These are phyloP conservation scores for Axea sp. DNA, from an alignment of 2,888 invertebrate species.

Conservation along the genomic window DNA sequence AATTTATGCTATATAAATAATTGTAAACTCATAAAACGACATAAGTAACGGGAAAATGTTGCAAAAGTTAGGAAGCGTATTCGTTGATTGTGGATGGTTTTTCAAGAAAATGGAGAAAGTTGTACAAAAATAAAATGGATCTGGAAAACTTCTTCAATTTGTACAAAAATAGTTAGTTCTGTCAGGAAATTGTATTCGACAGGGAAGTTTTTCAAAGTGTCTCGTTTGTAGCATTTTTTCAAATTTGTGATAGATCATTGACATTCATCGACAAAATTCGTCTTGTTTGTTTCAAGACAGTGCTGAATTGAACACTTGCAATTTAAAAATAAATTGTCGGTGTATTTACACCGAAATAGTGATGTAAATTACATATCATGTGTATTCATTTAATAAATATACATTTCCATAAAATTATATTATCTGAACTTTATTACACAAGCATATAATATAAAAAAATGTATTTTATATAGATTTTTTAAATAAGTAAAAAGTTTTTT, in stretches of 20 bases:
- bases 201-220: slow-evolving; percentile 42
- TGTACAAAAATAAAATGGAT: slow-evolving; percentile 41
- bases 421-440: too few species aligned
- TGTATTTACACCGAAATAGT: too few species aligned
- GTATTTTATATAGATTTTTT: too few species aligned
- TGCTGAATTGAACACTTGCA: slow-evolving; percentile 1
- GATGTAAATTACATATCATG: too few species aligned
- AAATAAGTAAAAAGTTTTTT: too few species aligned
- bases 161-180: slow-evolving; percentile 46
- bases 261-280: slow-evolving; percentile 27
- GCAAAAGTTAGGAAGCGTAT: slow-evolving; percentile 14
- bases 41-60: background rate
- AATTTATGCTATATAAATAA: slow-evolving; percentile 25
- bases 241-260: slow-evolving; percentile 32
- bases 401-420: too few species aligned
- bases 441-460: too few species aligned
- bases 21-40: slow-evolving; percentile 1
- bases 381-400: too few species aligned
- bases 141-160: slow-evolving; percentile 54
- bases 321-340: slow-evolving; percentile 29
- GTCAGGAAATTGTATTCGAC: slow-evolving; percentile 47
- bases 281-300: slow-evolving; percentile 30
- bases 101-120: slow-evolving; percentile 57
- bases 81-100: slow-evolving; percentile 24
- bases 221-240: slow-evolving; percentile 38